These are phyloP conservation scores for Myocastor coypus DNA, from an alignment of 2,113 vertebrate species.

Conservation along the genomic window DNA sequence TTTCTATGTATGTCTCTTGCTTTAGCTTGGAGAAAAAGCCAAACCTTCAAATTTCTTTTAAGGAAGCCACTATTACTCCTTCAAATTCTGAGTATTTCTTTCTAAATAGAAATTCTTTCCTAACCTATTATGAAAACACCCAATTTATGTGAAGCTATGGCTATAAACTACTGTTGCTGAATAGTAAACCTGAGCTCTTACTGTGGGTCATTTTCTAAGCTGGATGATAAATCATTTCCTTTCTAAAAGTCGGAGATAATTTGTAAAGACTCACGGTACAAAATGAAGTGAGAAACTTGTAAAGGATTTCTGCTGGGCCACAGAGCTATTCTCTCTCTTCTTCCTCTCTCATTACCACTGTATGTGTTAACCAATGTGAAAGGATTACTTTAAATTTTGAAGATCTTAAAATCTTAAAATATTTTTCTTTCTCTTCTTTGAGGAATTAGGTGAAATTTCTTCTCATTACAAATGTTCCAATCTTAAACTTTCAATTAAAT, in stretches of 20 bases:
- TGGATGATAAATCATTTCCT: not conserved
- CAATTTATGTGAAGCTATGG: not conserved
- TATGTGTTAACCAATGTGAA: not conserved
- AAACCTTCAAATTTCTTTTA: not conserved
- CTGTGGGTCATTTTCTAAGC: not conserved
- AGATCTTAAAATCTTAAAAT: not conserved
- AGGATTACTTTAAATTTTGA: not conserved
- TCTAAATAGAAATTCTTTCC: not conserved
- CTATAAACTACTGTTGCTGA: not conserved
- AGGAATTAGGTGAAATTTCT: not conserved
- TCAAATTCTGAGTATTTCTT: not conserved
- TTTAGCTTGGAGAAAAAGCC: not conserved
- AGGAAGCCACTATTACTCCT: not conserved
- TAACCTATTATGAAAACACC: not conserved
- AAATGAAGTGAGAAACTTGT: not conserved
- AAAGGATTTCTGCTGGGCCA: not conserved
- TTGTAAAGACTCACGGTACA: not conserved
- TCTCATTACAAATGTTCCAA: not conserved
- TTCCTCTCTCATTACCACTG: not conserved
- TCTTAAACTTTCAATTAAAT: constrained; percentile 21
- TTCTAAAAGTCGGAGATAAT: not conserved
- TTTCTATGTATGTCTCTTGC: not conserved
- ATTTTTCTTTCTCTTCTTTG: not conserved
- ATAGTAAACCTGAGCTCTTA: not conserved
- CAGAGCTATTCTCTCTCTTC: not conserved